A percentile compares a stretch with the other conserved stretches of the same genome.
phyloP scores from a whole-genome alignment of 2,113 vertebrate species.

The Cairina moschata region DNA sequence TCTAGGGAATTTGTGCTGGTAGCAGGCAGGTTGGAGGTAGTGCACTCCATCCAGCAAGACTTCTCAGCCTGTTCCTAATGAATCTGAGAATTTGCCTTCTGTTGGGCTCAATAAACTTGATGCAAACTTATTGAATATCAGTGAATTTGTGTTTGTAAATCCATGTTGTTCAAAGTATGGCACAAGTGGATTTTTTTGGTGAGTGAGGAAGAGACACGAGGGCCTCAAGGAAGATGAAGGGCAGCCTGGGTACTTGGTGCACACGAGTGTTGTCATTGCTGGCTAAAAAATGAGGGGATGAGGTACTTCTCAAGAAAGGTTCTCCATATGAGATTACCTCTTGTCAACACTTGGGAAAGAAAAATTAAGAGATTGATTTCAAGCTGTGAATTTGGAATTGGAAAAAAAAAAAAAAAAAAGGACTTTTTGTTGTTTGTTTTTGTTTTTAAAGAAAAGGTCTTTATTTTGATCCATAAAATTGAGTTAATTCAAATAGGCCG shows the following conservation, averaged over 20 bases:
- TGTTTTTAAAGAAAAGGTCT: neutral
- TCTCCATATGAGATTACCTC: neutral
- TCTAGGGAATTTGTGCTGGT: neutral
- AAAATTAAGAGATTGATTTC: neutral
- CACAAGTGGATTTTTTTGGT: neutral
- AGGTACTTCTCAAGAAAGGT: neutral
- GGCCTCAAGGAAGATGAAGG: neutral
- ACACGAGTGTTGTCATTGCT: fast-evolving
- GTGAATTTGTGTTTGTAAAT: neutral
- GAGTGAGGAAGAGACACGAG: neutral
- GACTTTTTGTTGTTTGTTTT: too few species aligned
- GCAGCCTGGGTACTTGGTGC: neutral
- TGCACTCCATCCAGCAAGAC: fast-evolving
- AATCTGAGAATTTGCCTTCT: neutral
- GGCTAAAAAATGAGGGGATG: neutral
- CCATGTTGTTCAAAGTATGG: neutral
- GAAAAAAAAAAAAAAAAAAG: neutral
- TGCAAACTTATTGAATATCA: fast-evolving
- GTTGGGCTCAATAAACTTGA: neutral
- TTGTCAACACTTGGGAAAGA: neutral
- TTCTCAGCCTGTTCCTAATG: neutral
- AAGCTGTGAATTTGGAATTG: neutral
- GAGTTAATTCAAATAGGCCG: neutral
- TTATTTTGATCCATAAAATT: constrained; percentile 6
- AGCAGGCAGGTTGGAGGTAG: neutral